phyloP scores from a whole-genome alignment of 1,140 invertebrate genomes.

The Drosophila guanche region DNA sequence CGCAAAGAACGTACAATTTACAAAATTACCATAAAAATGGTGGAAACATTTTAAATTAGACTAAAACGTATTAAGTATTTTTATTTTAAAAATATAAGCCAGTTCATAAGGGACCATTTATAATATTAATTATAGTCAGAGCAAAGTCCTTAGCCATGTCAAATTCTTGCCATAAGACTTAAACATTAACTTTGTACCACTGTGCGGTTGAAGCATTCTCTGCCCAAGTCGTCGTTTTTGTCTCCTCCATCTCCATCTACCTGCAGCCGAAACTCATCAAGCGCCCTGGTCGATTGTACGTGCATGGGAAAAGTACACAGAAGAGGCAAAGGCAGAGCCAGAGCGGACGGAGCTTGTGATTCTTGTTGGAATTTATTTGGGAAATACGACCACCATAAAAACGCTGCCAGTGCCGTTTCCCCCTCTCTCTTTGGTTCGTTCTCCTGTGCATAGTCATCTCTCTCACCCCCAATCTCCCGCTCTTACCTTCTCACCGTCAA shows the following conservation, averaged over 20 bases:
- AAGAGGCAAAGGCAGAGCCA: conserved; percentile 12
- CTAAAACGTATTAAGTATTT: too few relatives aligned
- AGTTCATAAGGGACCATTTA: too few relatives aligned
- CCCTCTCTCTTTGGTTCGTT: conserved; percentile 9
- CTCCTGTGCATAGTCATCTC: conserved; percentile 24
- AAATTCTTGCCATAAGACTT: too few relatives aligned
- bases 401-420: conserved; percentile 23
- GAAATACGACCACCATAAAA: conserved; percentile 74
- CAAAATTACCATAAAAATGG: too few relatives aligned
- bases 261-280: conserved; percentile 81
- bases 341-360: conserved; percentile 62
- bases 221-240: conserved; percentile 17
- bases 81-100: too few relatives aligned
- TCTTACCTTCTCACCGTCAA: conserved; percentile 23
- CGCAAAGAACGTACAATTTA: too few relatives aligned
- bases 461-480: neutral
- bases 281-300: conserved; percentile 81
- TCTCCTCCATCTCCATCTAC: conserved; percentile 53
- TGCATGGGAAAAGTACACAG: conserved; percentile 82
- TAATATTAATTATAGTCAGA: too few relatives aligned
- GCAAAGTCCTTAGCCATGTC: too few relatives aligned
- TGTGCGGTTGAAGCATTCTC: conserved; percentile 34
- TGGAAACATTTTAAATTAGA: too few relatives aligned
- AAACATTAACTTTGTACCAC: conserved; percentile 11
- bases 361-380: conserved; percentile 82